These are phyloP conservation scores for Carettochelys insculpta DNA, from an alignment of 2,113 vertebrate species.

Conservation along the genomic window DNA sequence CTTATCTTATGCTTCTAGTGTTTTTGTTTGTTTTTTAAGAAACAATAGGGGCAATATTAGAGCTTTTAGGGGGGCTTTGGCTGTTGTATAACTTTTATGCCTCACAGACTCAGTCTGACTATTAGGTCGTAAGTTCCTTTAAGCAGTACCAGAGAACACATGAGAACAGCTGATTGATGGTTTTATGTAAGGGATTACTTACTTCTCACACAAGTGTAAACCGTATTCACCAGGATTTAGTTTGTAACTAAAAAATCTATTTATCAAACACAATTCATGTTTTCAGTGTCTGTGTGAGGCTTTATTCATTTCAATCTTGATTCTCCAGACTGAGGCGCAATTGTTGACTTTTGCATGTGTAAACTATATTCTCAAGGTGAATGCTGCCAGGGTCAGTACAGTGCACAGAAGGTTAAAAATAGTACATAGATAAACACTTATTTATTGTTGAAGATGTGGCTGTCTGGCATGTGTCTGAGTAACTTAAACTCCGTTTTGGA, in stretches of 20 bases:
- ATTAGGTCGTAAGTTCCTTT: constrained; percentile 18
- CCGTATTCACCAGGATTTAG: constrained; percentile 15
- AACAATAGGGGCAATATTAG: background rate
- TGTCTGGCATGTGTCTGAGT: background rate
- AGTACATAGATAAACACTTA: background rate
- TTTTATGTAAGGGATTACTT: background rate
- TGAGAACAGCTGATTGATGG: constrained; percentile 22
- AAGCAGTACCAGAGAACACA: background rate
- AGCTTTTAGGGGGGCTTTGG: constrained; percentile 6
- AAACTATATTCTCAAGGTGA: background rate
- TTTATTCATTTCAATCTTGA: constrained; percentile 23
- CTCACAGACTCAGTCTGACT: background rate
- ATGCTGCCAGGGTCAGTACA: background rate
- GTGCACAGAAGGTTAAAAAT: background rate
- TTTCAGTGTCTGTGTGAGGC: constrained; percentile 22
- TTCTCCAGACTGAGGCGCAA: constrained; percentile 6
- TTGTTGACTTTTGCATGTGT: constrained; percentile 31
- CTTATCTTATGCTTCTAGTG: background rate
- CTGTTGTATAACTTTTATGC: constrained; percentile 27
- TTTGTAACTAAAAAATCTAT: constrained; percentile 47
- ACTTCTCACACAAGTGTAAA: background rate
- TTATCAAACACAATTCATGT: background rate
- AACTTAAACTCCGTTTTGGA: background rate
- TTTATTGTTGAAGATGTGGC: background rate
- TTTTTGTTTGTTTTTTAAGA: background rate